Conservation (phyloP, 2,888 invertebrate genomes). For the Smittia aterrima region DNA sequence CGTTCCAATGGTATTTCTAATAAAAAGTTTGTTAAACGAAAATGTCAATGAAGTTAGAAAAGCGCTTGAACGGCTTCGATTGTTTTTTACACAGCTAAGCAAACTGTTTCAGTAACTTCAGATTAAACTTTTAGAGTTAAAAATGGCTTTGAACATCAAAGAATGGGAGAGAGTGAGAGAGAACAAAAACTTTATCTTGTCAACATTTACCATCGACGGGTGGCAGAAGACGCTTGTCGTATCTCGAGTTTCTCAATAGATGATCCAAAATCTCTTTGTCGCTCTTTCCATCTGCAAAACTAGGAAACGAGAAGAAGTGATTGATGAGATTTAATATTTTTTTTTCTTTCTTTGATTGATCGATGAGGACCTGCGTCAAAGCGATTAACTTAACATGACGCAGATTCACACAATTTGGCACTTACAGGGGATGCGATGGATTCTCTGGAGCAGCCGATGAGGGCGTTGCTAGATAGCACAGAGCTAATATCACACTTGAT, state of each 20-base stretch:
- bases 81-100: too few species aligned
- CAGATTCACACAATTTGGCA: conserved; percentile 43
- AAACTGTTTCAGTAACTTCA: too few species aligned
- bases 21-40: too few species aligned
- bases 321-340: not conserved
- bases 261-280: conserved; percentile 92
- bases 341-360: not conserved
- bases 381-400: not conserved
- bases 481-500: conserved; percentile 53
- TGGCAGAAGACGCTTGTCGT: conserved; percentile 89
- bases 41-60: too few species aligned
- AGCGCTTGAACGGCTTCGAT: too few species aligned
- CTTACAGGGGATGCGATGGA: conserved; percentile 54
- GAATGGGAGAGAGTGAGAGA: too few species aligned
- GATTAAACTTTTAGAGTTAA: too few species aligned
- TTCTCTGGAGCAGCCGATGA: conserved; percentile 50
- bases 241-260: conserved; percentile 80
- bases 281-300: conserved; percentile 87
- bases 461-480: conserved; percentile 53
- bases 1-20: too few species aligned
- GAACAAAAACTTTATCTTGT: too few species aligned
- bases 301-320: conserved; percentile 50
- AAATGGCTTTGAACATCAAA: too few species aligned
- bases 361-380: not conserved
- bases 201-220: conserved; percentile 74